phyloP scores from a whole-genome alignment of 2,797 vertebrate genomes.

The Sarcophilus harrisii region DNA sequence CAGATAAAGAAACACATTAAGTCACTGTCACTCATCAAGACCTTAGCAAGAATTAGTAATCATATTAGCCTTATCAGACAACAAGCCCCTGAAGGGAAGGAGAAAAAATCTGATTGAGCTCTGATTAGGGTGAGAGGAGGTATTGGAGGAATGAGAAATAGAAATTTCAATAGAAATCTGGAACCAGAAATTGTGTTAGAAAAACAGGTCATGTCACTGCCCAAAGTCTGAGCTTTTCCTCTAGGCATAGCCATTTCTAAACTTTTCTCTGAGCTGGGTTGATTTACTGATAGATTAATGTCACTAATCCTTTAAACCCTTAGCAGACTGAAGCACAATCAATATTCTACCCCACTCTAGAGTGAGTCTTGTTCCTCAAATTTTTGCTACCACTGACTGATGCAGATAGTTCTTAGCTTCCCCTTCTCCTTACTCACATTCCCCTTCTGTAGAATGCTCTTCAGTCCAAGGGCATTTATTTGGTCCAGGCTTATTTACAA shows the following conservation, averaged over 20 bases:
- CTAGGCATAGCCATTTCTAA: background rate
- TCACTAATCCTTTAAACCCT: background rate
- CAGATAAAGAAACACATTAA: background rate
- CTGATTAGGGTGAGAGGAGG: background rate
- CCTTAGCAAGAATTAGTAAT: conserved; percentile 1
- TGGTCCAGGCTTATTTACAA: background rate
- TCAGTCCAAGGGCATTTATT: background rate
- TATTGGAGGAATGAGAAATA: background rate
- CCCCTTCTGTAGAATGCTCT: background rate
- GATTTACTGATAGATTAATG: background rate
- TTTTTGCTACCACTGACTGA: background rate
- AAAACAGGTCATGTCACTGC: background rate
- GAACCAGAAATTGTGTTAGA: background rate
- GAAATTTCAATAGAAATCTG: background rate
- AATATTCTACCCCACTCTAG: background rate
- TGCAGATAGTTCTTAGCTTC: background rate
- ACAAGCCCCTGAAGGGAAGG: background rate
- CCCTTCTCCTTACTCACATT: background rate
- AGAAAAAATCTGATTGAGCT: conserved; percentile 22
- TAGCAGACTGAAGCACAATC: background rate
- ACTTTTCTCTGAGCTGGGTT: background rate
- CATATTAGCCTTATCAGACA: background rate
- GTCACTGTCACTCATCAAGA: conserved; percentile 35
- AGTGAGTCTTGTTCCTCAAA: background rate
- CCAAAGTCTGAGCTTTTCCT: background rate